Conservation (phyloP, 2,888 invertebrate genomes). For the Parthenolecanium corni region DNA sequence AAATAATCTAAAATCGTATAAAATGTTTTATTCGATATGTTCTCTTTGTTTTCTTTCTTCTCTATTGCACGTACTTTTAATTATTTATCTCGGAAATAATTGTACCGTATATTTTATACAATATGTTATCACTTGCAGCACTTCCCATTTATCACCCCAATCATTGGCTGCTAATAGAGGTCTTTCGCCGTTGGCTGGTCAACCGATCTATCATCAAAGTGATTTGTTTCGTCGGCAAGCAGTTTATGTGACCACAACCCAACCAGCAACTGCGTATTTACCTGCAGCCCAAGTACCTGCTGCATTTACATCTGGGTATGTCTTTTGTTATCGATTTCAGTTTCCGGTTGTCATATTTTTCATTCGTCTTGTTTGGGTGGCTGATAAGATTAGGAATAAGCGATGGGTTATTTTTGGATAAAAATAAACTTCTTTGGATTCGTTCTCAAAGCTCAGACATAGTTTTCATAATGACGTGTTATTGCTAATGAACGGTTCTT, state of each 20-base stretch:
- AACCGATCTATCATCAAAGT: conserved; percentile 52
- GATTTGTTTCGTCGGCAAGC: conserved; percentile 51
- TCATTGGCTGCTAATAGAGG: conserved; percentile 37
- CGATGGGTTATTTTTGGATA: no score
- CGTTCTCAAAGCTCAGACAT: no score
- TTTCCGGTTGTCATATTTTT: neutral
- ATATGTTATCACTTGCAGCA: conserved; percentile 32
- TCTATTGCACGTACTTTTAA: no score
- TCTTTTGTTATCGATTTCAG: neutral
- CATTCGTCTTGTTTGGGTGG: neutral
- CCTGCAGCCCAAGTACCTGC: conserved; percentile 45
- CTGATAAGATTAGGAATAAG: no score
- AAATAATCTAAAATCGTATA: no score
- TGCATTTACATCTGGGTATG: conserved; percentile 37
- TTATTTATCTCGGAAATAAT: no score
- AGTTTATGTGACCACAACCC: conserved; percentile 55
- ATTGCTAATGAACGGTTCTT: no score
- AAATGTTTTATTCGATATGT: neutral
- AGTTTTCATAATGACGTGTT: no score
- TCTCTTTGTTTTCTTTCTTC: neutral
- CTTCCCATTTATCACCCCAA: conserved; percentile 44
- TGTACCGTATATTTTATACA: no score
- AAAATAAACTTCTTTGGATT: no score
- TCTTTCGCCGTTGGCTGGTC: conserved; percentile 41
- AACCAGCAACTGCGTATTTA: conserved; percentile 42